Conservation (phyloP, 2,888 invertebrate genomes). For the Allolobophora icterica region DNA sequence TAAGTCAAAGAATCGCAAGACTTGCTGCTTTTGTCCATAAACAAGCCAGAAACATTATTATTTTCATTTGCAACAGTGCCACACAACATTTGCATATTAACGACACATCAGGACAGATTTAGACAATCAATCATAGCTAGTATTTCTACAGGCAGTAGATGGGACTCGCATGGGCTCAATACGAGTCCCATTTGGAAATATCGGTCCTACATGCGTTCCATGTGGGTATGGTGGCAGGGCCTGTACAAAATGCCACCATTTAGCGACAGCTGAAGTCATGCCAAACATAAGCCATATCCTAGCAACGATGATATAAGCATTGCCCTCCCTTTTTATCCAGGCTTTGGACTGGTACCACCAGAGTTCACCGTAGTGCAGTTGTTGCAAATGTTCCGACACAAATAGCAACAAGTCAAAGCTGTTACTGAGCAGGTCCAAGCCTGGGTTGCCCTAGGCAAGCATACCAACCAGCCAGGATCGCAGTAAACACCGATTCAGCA, state of each 20-base stretch:
- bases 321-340: no score
- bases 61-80: not conserved
- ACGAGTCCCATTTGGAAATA: no score
- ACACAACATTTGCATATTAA: not conserved
- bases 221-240: no score
- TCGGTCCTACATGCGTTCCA: no score
- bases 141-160: no score
- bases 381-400: not conserved
- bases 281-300: not conserved
- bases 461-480: not conserved
- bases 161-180: no score
- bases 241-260: not conserved
- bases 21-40: not conserved
- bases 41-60: not conserved
- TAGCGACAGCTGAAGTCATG: not conserved
- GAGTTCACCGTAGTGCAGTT: not conserved
- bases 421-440: not conserved
- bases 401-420: not conserved
- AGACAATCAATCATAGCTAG: constrained; percentile 1
- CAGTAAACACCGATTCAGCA: not conserved
- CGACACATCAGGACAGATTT: not conserved
- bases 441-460: not conserved
- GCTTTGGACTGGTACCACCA: no score
- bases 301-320: no score
- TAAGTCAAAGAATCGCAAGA: not conserved